These are phyloP conservation scores for Stictonetta naevosa DNA, from an alignment of 2,113 vertebrate species.

Conservation along the genomic window DNA sequence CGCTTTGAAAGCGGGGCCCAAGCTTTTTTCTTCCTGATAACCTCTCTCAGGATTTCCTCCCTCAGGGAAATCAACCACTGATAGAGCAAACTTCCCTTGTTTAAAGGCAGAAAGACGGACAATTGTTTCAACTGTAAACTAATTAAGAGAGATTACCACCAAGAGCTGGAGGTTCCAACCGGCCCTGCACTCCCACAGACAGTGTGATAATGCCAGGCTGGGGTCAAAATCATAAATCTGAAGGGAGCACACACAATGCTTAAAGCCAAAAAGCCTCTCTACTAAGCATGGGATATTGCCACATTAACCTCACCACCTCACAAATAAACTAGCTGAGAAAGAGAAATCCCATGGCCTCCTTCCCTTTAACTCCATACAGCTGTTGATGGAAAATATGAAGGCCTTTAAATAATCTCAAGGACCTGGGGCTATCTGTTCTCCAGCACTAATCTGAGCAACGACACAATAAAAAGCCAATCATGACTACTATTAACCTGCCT, in stretches of 20 bases:
- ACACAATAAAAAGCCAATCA: slow-evolving; percentile 37
- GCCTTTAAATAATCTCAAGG: slow-evolving; percentile 31
- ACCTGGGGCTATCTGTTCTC: neutral
- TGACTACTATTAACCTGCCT: slow-evolving; percentile 18
- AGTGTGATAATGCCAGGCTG: slow-evolving; percentile 55
- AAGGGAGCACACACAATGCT: slow-evolving; percentile 46
- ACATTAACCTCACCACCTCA: slow-evolving; percentile 69
- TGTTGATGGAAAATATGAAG: slow-evolving; percentile 34
- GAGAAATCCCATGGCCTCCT: slow-evolving; percentile 62
- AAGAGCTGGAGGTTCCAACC: slow-evolving; percentile 54
- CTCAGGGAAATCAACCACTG: slow-evolving; percentile 37
- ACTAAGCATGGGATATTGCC: slow-evolving; percentile 65
- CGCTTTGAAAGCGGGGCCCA: slow-evolving; percentile 52
- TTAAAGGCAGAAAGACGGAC: slow-evolving; percentile 36
- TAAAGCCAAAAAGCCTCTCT: slow-evolving; percentile 62
- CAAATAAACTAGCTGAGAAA: slow-evolving; percentile 70
- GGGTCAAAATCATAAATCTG: slow-evolving; percentile 71
- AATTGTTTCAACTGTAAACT: slow-evolving; percentile 62
- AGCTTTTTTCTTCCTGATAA: slow-evolving; percentile 53
- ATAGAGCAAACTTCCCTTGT: slow-evolving; percentile 42
- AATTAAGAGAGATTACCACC: slow-evolving; percentile 65
- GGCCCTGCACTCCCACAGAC: slow-evolving; percentile 49
- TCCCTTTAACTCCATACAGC: slow-evolving; percentile 50
- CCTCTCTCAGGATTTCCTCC: slow-evolving; percentile 57
- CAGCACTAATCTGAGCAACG: slow-evolving; percentile 2